Conservation (phyloP, 2,797 vertebrate genomes). For the Salmo trutta region DNA sequence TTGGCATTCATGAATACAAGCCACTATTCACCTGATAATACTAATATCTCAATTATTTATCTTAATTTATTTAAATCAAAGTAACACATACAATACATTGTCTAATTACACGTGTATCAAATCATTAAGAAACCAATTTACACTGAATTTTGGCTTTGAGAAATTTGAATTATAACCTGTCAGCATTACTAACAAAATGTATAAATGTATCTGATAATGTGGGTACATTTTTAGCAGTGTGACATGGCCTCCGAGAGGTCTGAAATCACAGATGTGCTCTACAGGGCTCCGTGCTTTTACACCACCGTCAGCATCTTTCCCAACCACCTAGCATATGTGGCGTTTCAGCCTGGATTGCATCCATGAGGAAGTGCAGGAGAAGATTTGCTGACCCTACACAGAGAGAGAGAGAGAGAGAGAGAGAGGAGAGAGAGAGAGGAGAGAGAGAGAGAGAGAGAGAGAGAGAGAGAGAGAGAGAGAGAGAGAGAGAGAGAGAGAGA, state of each 20-base stretch:
- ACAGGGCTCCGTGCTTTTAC: constrained; percentile 70
- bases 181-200: background rate
- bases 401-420: constrained; percentile 62
- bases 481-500: too few relatives aligned
- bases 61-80: background rate
- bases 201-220: background rate
- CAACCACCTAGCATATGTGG: constrained; percentile 73
- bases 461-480: too few relatives aligned
- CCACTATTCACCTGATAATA: background rate
- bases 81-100: background rate
- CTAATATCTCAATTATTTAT: background rate
- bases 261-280: constrained; percentile 79
- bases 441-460: constrained; percentile 26
- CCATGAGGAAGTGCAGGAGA: constrained; percentile 68
- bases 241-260: constrained; percentile 58
- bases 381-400: constrained; percentile 75
- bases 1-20: too few relatives aligned
- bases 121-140: background rate
- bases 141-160: background rate
- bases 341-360: constrained; percentile 69
- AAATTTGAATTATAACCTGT: background rate
- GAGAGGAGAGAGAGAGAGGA: background rate
- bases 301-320: constrained; percentile 74
- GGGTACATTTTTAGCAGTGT: constrained; percentile 58
- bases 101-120: background rate